Evolutionary conservation across 2,113 vertebrate species (phyloP).

Genomic region (Aramus guarauna): DNA sequence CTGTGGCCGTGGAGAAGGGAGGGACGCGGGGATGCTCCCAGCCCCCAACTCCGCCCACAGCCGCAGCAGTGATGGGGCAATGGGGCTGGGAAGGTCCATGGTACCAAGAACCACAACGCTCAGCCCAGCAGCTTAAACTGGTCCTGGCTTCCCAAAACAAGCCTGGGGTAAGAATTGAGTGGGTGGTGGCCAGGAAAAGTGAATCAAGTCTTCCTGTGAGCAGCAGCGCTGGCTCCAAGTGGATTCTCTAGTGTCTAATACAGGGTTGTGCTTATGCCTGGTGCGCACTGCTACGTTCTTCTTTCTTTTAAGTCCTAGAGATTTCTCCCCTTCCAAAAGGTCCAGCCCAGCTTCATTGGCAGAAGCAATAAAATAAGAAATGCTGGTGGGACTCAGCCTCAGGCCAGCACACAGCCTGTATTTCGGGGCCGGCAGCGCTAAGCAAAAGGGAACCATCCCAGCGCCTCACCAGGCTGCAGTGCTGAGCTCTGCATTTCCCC

Average conservation of each 20-base stretch:
- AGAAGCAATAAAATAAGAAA: background rate
- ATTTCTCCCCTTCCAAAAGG: background rate
- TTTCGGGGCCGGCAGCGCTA: background rate
- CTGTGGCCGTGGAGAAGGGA: background rate
- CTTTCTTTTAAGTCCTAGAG: background rate
- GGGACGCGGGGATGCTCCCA: background rate
- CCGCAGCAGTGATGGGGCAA: fast-evolving
- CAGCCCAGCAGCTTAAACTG: background rate
- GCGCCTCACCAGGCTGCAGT: background rate
- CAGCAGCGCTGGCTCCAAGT: fast-evolving
- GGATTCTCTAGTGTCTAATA: background rate
- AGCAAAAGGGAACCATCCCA: background rate
- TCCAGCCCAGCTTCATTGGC: background rate
- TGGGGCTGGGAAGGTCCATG: background rate
- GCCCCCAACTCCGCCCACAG: background rate
- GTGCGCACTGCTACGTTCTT: background rate
- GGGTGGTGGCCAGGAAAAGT: background rate
- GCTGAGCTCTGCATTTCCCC: background rate
- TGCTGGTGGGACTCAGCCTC: background rate
- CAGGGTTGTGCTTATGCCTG: background rate
- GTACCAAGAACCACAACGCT: fast-evolving
- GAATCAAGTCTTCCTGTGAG: background rate
- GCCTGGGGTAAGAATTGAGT: fast-evolving
- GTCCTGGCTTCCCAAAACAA: background rate
- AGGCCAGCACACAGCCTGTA: background rate